A percentile compares a stretch with the other conserved stretches of the same genome.
phyloP scores from a whole-genome alignment of 2,113 vertebrate species.

The Orientallactaga bullata region DNA sequence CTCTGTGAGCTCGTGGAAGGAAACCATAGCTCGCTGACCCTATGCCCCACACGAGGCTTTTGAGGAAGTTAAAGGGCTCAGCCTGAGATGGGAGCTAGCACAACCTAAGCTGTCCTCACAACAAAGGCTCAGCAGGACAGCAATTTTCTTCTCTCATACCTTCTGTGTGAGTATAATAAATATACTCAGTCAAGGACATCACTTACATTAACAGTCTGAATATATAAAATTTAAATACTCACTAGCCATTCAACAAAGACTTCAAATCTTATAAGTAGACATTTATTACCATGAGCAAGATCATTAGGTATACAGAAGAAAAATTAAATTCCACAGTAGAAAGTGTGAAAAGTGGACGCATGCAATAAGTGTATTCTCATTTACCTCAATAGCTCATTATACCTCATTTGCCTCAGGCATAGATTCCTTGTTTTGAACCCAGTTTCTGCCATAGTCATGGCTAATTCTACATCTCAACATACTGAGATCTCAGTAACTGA shows the following conservation, averaged over 20 bases:
- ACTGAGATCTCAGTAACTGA: not conserved
- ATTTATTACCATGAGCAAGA: constrained; percentile 21
- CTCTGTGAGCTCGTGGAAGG: not conserved
- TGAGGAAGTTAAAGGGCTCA: constrained; percentile 60
- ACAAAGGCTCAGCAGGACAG: not conserved
- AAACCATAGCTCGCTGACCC: constrained; percentile 47
- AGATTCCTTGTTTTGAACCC: not conserved
- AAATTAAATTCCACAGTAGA: constrained; percentile 20
- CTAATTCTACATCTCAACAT: not conserved
- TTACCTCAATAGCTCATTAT: not conserved
- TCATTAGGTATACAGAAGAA: not conserved
- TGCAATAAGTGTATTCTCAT: not conserved
- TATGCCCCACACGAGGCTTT: constrained; percentile 29
- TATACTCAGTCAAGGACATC: not conserved
- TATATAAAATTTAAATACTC: constrained; percentile 11
- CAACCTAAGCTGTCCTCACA: not conserved
- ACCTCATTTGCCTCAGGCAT: not conserved
- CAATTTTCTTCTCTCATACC: not conserved
- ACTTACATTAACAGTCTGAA: not conserved
- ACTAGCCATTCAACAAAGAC: not conserved
- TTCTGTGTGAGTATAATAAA: not conserved
- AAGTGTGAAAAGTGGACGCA: not conserved
- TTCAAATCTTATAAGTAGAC: not conserved
- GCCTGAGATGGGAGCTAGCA: not conserved
- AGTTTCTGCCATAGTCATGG: not conserved